phyloP scores from a whole-genome alignment of 2,797 vertebrate species.

The Lutjanus argentimaculatus region DNA sequence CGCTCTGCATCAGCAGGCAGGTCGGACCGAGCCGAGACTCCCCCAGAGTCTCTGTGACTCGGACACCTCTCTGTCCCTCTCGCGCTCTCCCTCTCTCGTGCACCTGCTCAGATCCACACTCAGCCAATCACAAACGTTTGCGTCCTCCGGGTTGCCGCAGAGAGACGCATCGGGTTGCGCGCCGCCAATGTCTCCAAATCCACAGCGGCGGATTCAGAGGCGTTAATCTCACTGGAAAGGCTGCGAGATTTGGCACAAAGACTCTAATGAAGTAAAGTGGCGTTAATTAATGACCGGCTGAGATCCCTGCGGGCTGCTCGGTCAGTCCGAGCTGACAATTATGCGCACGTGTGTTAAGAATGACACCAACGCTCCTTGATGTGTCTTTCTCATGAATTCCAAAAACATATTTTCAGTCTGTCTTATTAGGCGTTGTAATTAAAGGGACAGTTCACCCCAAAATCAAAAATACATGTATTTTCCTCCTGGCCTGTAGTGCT shows the following conservation, averaged over 20 bases:
- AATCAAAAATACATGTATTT: too few species aligned
- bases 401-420: not conserved
- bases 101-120: conserved; percentile 63
- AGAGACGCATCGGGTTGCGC: conserved; percentile 41
- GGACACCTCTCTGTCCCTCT: not conserved
- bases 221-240: not conserved
- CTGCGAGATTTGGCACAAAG: not conserved
- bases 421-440: not conserved
- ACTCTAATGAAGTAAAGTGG: not conserved
- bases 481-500: too few species aligned
- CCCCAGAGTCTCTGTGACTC: not conserved
- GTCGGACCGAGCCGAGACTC: conserved; percentile 3
- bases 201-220: conserved; percentile 1
- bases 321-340: not conserved
- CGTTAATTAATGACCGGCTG: not conserved
- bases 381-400: not conserved
- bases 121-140: conserved; percentile 47
- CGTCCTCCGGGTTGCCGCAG: conserved; percentile 51
- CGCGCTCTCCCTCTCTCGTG: conserved; percentile 10
- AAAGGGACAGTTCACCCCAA: too few species aligned
- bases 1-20: not conserved
- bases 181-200: conserved; percentile 6
- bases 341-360: not conserved
- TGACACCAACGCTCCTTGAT: too few species aligned
- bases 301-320: not conserved